phyloP scores from a whole-genome alignment of 2,888 invertebrate genomes.

The Oligia fasciuncula region DNA sequence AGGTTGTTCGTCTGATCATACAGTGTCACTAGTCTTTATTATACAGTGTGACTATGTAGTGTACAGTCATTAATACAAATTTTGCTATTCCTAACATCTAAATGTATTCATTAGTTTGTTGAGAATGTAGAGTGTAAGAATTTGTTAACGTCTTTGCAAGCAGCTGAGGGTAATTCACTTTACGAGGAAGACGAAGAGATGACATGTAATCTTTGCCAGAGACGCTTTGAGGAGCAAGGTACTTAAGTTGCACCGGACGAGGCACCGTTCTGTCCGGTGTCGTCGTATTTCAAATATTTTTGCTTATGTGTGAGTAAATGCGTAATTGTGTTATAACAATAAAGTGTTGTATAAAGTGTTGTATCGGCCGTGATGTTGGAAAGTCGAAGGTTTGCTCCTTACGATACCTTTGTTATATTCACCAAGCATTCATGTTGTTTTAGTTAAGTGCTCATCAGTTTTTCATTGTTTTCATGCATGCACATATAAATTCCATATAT shows the following conservation, averaged over 20 bases:
- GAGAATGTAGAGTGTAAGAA: slow-evolving; percentile 84
- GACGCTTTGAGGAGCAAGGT: slow-evolving; percentile 94
- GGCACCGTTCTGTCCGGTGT: slow-evolving; percentile 83
- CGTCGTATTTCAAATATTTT: slow-evolving; percentile 84
- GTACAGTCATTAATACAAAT: slow-evolving; percentile 58
- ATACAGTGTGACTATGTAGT: slow-evolving; percentile 61
- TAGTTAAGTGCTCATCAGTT: slow-evolving; percentile 73
- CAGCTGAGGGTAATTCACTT: slow-evolving; percentile 91
- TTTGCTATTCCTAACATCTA: slow-evolving; percentile 64
- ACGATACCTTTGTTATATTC: slow-evolving; percentile 66
- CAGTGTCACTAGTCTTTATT: slow-evolving; percentile 51
- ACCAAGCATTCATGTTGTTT: slow-evolving; percentile 72
- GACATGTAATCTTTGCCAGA: slow-evolving; percentile 94
- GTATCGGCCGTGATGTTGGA: slow-evolving; percentile 72
- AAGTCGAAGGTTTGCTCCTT: slow-evolving; percentile 72
- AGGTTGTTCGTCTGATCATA: slow-evolving; percentile 63
- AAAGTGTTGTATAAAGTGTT: slow-evolving; percentile 72
- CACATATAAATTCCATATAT: slow-evolving; percentile 70
- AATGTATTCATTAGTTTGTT: slow-evolving; percentile 67
- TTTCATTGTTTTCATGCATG: slow-evolving; percentile 79
- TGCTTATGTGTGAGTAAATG: slow-evolving; percentile 90
- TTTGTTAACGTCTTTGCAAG: slow-evolving; percentile 91
- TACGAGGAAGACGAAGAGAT: slow-evolving; percentile 92
- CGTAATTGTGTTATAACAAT: slow-evolving; percentile 86
- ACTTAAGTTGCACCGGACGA: slow-evolving; percentile 87